These are phyloP conservation scores for Heterotis niloticus DNA, from an alignment of 2,113 vertebrate species.

Conservation along the genomic window DNA sequence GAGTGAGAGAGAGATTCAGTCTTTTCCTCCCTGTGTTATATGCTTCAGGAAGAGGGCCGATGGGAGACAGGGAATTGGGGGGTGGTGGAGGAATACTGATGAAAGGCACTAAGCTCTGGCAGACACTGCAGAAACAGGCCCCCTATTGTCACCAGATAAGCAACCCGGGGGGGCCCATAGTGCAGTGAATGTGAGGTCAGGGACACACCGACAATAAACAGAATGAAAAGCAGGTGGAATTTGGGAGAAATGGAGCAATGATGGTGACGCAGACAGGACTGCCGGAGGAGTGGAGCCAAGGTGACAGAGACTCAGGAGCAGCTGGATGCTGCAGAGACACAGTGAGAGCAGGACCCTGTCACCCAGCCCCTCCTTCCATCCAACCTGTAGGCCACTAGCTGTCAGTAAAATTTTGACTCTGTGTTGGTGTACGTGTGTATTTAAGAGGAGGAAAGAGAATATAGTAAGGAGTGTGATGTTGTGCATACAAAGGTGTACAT, in stretches of 20 bases:
- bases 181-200: neutral
- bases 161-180: neutral
- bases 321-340: too few relatives aligned
- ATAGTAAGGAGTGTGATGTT: neutral
- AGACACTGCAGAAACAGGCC: slow-evolving; percentile 37
- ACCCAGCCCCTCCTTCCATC: too few relatives aligned
- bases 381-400: too few relatives aligned
- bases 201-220: neutral
- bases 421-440: neutral
- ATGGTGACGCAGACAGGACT: neutral
- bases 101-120: slow-evolving; percentile 43
- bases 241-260: neutral
- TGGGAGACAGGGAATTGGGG: slow-evolving; percentile 4
- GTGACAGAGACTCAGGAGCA: too few relatives aligned
- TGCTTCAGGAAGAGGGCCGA: slow-evolving; percentile 30
- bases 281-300: neutral
- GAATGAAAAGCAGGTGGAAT: neutral
- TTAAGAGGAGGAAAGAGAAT: neutral
- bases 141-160: slow-evolving; percentile 37
- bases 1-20: neutral
- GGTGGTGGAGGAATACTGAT: slow-evolving; percentile 53
- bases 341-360: too few relatives aligned
- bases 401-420: too few relatives aligned
- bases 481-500: neutral
- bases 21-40: neutral